phyloP scores from a whole-genome alignment of 2,113 vertebrate genomes.

The Cottus gobio region DNA sequence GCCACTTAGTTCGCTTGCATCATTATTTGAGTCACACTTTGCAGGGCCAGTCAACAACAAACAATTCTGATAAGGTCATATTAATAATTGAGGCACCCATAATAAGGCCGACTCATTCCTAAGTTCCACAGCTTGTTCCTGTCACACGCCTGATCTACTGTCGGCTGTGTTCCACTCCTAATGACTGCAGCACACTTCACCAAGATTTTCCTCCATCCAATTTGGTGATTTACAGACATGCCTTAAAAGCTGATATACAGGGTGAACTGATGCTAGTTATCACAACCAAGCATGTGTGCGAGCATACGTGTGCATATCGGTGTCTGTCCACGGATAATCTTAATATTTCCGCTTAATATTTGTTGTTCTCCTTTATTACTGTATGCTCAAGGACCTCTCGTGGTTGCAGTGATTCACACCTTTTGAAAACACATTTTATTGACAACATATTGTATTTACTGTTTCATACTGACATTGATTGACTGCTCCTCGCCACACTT shows the following conservation, averaged over 20 bases:
- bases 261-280: neutral
- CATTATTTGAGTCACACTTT: slow-evolving; percentile 63
- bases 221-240: slow-evolving; percentile 41
- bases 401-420: neutral
- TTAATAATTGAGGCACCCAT: slow-evolving; percentile 64
- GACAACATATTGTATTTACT: neutral
- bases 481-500: neutral
- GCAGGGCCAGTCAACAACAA: slow-evolving; percentile 59
- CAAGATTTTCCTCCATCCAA: slow-evolving; percentile 27
- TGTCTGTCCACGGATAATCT: neutral
- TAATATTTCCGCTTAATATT: neutral
- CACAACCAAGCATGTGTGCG: neutral
- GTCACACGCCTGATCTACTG: slow-evolving; percentile 40
- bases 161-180: slow-evolving; percentile 40
- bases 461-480: neutral
- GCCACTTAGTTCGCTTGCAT: slow-evolving; percentile 40
- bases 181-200: slow-evolving; percentile 30
- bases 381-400: neutral
- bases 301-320: neutral
- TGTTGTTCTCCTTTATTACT: neutral
- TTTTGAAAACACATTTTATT: neutral
- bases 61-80: slow-evolving; percentile 71
- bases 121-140: slow-evolving; percentile 55
- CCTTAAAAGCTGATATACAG: slow-evolving; percentile 22
- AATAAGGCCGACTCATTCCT: slow-evolving; percentile 62